These are phyloP conservation scores for Amblyopsis hoosieri DNA, from an alignment of 2,797 vertebrate species.

Conservation along the genomic window DNA sequence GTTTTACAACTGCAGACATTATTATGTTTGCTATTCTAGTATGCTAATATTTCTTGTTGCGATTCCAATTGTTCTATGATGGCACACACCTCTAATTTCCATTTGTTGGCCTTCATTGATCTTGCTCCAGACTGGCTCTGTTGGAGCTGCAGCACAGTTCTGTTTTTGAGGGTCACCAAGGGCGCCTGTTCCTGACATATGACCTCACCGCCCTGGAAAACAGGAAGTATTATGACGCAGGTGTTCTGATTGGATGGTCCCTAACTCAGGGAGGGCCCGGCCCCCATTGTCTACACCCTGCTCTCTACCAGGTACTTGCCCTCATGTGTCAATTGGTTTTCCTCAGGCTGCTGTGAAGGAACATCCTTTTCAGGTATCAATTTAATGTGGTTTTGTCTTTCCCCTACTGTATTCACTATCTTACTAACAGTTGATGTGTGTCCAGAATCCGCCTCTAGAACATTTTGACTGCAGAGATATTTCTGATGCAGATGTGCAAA, in stretches of 20 bases:
- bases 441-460: slow-evolving; percentile 46
- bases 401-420: too few species aligned
- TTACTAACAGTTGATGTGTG: slow-evolving; percentile 65
- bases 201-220: slow-evolving; percentile 66
- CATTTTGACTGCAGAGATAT: slow-evolving; percentile 66
- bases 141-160: slow-evolving; percentile 59
- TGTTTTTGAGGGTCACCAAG: slow-evolving; percentile 67
- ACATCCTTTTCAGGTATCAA: too few species aligned
- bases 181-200: slow-evolving; percentile 64
- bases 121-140: slow-evolving; percentile 59
- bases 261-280: slow-evolving; percentile 71
- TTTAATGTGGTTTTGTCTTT: too few species aligned
- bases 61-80: background rate
- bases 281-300: slow-evolving; percentile 62
- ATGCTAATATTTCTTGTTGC: too few species aligned
- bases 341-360: too few species aligned
- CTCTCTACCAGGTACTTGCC: slow-evolving; percentile 61
- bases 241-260: slow-evolving; percentile 73
- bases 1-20: too few species aligned
- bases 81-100: background rate
- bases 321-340: background rate
- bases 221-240: slow-evolving; percentile 66
- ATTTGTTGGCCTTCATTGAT: background rate
- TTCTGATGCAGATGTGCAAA: slow-evolving; percentile 53
- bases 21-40: too few species aligned